These are phyloP conservation scores for Drosophila insularis DNA, from an alignment of 1,140 invertebrate genomes.

Conservation along the genomic window DNA sequence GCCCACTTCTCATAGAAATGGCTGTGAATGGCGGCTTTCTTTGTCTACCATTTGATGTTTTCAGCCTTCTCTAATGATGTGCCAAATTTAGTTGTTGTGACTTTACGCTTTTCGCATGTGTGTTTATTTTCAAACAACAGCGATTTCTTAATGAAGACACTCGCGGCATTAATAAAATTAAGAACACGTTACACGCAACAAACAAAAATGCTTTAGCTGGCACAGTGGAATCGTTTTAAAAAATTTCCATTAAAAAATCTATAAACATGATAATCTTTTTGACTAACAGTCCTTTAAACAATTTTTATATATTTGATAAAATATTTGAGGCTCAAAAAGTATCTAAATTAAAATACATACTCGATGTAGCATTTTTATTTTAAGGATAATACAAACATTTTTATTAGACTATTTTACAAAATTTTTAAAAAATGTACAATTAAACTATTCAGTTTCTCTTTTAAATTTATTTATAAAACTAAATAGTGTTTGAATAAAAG, in stretches of 20 bases:
- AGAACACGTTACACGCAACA: slow-evolving; percentile 26
- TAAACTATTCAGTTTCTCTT: too few relatives aligned
- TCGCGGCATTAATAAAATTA: slow-evolving; percentile 38
- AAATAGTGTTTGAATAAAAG: too few relatives aligned
- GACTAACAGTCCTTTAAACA: too few relatives aligned
- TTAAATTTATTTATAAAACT: too few relatives aligned
- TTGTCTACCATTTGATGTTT: slow-evolving; percentile 13
- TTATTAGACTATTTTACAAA: too few relatives aligned
- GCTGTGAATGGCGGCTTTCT: not conserved
- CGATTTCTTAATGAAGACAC: slow-evolving; percentile 57
- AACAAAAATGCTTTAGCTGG: not conserved
- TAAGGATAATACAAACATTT: too few relatives aligned
- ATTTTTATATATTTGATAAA: too few relatives aligned
- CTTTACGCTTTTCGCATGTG: slow-evolving; percentile 31
- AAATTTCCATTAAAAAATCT: too few relatives aligned
- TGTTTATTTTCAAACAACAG: slow-evolving; percentile 28
- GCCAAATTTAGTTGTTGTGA: slow-evolving; percentile 20
- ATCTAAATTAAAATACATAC: too few relatives aligned
- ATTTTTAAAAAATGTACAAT: too few relatives aligned
- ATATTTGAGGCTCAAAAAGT: too few relatives aligned
- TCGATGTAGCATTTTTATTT: too few relatives aligned
- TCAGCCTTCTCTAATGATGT: slow-evolving; percentile 5
- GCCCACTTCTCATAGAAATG: not conserved
- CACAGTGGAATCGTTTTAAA: not conserved
- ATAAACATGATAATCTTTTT: not conserved